phyloP scores from a whole-genome alignment of 2,797 vertebrate species.

The Syngnathus rostellatus region DNA sequence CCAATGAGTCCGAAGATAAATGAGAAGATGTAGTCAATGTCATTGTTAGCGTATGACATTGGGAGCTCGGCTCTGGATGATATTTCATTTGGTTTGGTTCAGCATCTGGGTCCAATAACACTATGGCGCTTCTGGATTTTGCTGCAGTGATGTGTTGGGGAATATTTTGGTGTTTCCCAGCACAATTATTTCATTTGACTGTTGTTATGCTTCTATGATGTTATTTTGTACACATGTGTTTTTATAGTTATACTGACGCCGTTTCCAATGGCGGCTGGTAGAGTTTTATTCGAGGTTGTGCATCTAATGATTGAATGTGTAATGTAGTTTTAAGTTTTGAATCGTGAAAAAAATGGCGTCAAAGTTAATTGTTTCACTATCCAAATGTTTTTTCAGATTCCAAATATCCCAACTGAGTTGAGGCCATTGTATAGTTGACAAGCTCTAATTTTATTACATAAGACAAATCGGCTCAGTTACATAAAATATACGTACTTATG shows the following conservation, averaged over 20 bases:
- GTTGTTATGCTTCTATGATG: too few species aligned
- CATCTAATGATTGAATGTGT: too few species aligned
- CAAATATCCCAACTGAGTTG: not conserved
- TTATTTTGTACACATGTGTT: too few species aligned
- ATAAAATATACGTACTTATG: not conserved
- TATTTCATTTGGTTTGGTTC: slow-evolving; percentile 3
- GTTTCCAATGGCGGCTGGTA: too few species aligned
- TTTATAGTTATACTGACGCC: too few species aligned
- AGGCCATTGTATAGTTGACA: not conserved
- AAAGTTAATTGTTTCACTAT: not conserved
- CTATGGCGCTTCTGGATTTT: not conserved
- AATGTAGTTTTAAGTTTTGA: too few species aligned
- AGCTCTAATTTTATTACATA: not conserved
- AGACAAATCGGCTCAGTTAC: not conserved
- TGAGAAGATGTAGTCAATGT: not conserved
- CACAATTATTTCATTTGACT: too few species aligned
- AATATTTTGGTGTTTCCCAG: too few species aligned
- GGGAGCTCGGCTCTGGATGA: not conserved
- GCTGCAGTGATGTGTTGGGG: too few species aligned
- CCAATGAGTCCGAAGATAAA: not conserved
- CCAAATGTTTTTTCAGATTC: not conserved
- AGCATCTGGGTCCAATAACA: not conserved
- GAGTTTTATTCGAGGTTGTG: too few species aligned
- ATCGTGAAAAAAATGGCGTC: not conserved
- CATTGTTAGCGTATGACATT: slow-evolving; percentile 1